phyloP scores from a whole-genome alignment of 2,888 invertebrate genomes.

The Drepana falcataria region DNA sequence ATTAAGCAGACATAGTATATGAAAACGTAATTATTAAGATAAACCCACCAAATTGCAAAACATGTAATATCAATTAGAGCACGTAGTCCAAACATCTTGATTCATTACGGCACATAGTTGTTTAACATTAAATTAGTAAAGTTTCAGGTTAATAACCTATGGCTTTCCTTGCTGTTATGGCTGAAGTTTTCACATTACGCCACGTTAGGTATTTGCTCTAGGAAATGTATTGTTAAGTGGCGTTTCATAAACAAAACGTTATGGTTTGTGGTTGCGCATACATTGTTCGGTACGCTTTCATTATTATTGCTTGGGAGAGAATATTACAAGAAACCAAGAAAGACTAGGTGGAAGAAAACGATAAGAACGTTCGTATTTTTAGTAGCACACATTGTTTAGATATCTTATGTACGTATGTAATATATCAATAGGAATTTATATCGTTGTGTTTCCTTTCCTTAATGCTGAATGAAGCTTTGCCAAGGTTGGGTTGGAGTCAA shows the following conservation, averaged over 20 bases:
- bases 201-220: slow-evolving; percentile 48
- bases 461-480: too few relatives aligned
- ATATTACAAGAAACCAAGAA: too few relatives aligned
- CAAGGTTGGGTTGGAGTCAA: too few relatives aligned
- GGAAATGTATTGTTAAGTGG: slow-evolving; percentile 31
- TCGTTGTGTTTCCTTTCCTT: too few relatives aligned
- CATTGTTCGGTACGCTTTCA: background rate
- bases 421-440: too few relatives aligned
- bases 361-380: too few relatives aligned
- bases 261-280: background rate
- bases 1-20: too few relatives aligned
- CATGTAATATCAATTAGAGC: background rate
- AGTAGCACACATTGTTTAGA: too few relatives aligned
- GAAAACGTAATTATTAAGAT: slow-evolving; percentile 2
- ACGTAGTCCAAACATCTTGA: background rate
- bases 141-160: slow-evolving; percentile 60
- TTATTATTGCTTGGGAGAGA: too few relatives aligned
- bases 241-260: background rate
- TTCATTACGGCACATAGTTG: slow-evolving; percentile 38
- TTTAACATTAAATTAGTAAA: slow-evolving; percentile 61
- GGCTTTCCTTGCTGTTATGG: slow-evolving; percentile 51
- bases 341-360: too few relatives aligned
- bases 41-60: background rate
- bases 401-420: too few relatives aligned
- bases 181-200: slow-evolving; percentile 63